Percentiles rank a stretch among this genome's conserved stretches.
These are phyloP conservation scores for Perodicticus potto DNA, from an alignment of 2,797 vertebrate genomes.

Conservation along the genomic window DNA sequence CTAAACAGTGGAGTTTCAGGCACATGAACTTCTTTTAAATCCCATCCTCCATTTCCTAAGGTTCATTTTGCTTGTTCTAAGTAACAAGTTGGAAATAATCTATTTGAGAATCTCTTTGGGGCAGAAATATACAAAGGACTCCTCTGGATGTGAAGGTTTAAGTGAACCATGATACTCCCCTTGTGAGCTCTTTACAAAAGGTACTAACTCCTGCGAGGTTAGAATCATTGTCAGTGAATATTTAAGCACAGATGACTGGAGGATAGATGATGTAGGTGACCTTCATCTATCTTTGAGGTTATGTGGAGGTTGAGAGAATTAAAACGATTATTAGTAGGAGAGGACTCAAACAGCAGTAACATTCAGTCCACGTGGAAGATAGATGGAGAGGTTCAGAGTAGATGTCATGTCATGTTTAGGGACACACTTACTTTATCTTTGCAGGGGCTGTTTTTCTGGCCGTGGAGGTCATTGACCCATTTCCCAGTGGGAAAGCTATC, in stretches of 20 bases:
- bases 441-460: not conserved
- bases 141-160: not conserved
- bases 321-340: not conserved
- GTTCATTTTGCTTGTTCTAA: not conserved
- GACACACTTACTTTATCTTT: not conserved
- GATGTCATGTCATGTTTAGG: fast-evolving
- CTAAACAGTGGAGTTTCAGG: not conserved
- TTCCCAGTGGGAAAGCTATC: not conserved
- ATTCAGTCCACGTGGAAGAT: fast-evolving
- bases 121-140: not conserved
- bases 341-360: not conserved
- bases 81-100: not conserved
- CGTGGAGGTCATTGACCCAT: fast-evolving
- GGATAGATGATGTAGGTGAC: not conserved
- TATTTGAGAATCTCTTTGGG: not conserved
- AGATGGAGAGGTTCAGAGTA: fast-evolving
- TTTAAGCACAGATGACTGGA: not conserved
- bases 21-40: not conserved
- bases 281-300: fast-evolving
- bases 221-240: not conserved
- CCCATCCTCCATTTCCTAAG: not conserved
- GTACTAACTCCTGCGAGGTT: not conserved
- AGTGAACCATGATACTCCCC: not conserved
- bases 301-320: not conserved
- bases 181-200: not conserved